phyloP scores from a whole-genome alignment of 53 echinoderm and acorn worm genomes.

The Pentamera pediparva region DNA sequence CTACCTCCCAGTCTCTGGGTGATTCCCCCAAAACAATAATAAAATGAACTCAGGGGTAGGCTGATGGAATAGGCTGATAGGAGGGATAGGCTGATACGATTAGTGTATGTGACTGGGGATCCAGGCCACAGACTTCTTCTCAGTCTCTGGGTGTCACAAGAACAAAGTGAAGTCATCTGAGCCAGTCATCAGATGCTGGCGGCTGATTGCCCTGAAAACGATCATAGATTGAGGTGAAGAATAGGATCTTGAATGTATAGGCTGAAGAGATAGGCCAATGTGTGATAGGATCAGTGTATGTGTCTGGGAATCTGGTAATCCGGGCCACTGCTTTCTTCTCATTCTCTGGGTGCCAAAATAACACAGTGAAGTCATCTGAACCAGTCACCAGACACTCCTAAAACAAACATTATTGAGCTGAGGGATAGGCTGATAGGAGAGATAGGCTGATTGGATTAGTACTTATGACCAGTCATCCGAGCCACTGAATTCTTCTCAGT shows the following conservation, averaged over 20 bases:
- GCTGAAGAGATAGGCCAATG: constrained; percentile 75
- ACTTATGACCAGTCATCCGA: constrained; percentile 92
- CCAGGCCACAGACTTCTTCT: constrained; percentile 80
- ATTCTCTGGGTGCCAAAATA: constrained; percentile 80
- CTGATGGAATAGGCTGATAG: no score
- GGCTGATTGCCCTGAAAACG: constrained; percentile 78
- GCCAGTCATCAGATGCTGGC: constrained; percentile 82
- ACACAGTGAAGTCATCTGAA: constrained; percentile 91
- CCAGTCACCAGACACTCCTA: constrained; percentile 86
- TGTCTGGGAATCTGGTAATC: no score
- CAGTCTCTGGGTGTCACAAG: constrained; percentile 89
- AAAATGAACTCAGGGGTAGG: neutral
- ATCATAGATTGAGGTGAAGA: no score
- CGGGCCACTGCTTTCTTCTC: constrained; percentile 73
- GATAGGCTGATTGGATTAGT: no score
- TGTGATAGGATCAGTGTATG: constrained; percentile 82
- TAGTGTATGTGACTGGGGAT: constrained; percentile 86
- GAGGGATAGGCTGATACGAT: no score
- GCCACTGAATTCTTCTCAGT: constrained; percentile 82
- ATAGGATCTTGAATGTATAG: constrained; percentile 69
- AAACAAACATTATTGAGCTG: no score
- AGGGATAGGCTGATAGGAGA: no score
- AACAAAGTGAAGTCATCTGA: constrained; percentile 99
- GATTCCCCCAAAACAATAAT: constrained; percentile 82
- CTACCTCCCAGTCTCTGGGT: constrained; percentile 69